phyloP scores from a whole-genome alignment of 2,888 invertebrate genomes.

The Zhengitettix transpicula region DNA sequence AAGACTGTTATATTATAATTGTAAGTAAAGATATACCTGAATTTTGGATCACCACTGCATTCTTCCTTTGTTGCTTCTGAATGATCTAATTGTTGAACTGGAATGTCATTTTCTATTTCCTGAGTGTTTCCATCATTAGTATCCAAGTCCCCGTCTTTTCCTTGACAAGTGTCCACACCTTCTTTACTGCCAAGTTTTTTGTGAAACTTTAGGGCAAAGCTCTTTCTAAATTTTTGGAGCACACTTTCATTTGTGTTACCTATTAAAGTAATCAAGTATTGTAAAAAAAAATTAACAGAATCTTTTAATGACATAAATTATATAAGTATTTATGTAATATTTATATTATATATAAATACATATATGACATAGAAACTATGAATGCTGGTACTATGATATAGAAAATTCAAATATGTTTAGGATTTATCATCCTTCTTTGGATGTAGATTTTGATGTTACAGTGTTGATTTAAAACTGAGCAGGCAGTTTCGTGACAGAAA shows the following conservation, averaged over 20 bases:
- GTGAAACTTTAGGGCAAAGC: slow-evolving; percentile 43
- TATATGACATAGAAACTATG: no score
- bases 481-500: no score
- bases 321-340: no score
- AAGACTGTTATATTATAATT: neutral
- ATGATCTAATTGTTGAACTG: neutral
- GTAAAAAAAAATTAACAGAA: no score
- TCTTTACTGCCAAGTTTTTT: slow-evolving; percentile 32
- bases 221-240: slow-evolving; percentile 52
- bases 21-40: slow-evolving; percentile 3
- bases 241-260: slow-evolving; percentile 32
- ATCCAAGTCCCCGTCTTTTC: neutral
- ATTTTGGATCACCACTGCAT: slow-evolving; percentile 21
- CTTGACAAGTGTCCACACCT: slow-evolving; percentile 25
- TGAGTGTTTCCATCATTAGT: neutral
- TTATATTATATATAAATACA: no score
- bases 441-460: no score
- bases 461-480: no score
- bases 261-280: neutral
- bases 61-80: slow-evolving; percentile 17
- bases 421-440: no score
- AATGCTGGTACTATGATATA: no score
- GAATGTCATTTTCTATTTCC: neutral
- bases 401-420: no score
- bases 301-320: no score